phyloP scores from a whole-genome alignment of 2,113 vertebrate species.

The Prolemur simus region DNA sequence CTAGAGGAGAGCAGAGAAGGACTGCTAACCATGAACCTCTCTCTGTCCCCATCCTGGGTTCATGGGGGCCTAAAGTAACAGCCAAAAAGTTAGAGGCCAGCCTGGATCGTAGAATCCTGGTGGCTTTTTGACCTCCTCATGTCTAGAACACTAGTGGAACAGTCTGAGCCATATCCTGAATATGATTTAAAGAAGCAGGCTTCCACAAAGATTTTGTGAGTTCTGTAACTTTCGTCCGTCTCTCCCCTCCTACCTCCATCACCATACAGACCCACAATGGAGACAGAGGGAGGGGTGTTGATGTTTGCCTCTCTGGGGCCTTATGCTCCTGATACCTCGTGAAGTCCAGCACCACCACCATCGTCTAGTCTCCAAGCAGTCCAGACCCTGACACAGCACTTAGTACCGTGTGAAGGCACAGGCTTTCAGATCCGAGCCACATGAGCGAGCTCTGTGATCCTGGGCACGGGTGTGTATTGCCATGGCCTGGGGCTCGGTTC shows the following conservation, averaged over 20 bases:
- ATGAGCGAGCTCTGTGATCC: neutral
- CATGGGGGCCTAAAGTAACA: neutral
- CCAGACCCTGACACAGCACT: neutral
- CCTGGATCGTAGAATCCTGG: neutral
- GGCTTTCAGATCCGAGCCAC: neutral
- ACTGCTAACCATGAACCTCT: neutral
- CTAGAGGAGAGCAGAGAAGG: neutral
- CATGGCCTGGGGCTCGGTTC: neutral
- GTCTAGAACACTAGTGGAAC: neutral
- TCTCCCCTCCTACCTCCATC: neutral
- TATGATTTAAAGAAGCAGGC: neutral
- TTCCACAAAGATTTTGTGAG: neutral
- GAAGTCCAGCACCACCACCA: neutral
- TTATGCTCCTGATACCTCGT: neutral
- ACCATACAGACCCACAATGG: neutral
- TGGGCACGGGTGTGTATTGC: fast-evolving
- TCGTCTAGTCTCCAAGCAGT: neutral
- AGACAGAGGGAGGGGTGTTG: no score
- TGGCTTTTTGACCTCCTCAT: neutral
- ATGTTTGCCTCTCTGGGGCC: neutral
- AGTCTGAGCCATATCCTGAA: neutral
- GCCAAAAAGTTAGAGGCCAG: neutral
- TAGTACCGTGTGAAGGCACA: neutral
- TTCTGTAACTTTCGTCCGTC: neutral
- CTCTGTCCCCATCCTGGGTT: neutral